Conservation (phyloP, 35 echinoderm and acorn worm species). For the Ptychodera flava region DNA sequence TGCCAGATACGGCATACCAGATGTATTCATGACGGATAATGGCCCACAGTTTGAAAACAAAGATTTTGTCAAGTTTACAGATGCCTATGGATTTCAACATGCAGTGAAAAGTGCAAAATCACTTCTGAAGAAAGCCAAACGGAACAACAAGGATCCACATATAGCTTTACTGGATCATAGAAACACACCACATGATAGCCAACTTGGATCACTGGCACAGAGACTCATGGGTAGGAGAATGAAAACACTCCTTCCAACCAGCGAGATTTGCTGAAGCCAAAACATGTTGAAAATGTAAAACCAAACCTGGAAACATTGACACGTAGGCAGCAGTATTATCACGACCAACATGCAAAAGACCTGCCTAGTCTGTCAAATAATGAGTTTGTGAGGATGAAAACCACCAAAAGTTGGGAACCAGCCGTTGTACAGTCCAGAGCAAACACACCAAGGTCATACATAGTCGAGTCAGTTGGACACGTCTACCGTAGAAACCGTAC, state of each 20-base stretch:
- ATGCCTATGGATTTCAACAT: slow-evolving; percentile 18
- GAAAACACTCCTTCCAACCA: too few relatives aligned
- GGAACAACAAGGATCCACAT: too few relatives aligned
- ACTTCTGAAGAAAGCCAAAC: too few relatives aligned
- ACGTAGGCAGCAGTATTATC: slow-evolving; percentile 32
- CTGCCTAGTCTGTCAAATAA: not conserved
- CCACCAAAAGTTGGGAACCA: slow-evolving; percentile 9
- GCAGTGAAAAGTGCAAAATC: too few relatives aligned
- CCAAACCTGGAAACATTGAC: slow-evolving; percentile 13
- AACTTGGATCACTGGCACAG: slow-evolving; percentile 37
- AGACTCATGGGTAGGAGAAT: slow-evolving; percentile 31
- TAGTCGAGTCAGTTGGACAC: slow-evolving; percentile 4
- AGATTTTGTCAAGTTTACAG: slow-evolving; percentile 21
- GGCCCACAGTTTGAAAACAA: slow-evolving; percentile 28
- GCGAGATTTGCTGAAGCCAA: not conserved
- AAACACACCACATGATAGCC: not conserved
- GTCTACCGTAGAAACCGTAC: not conserved
- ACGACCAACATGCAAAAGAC: slow-evolving; percentile 15
- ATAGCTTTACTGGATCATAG: too few relatives aligned
- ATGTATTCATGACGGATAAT: slow-evolving; percentile 9
- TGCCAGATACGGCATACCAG: slow-evolving; percentile 35
- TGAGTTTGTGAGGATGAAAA: not conserved
- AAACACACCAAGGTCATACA: slow-evolving; percentile 14
- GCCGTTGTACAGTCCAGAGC: slow-evolving; percentile 5
- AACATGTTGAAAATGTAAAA: slow-evolving; percentile 5